Evolutionary conservation across 2,113 vertebrate genomes (phyloP).

Genomic region (Atractosteus spatula): DNA sequence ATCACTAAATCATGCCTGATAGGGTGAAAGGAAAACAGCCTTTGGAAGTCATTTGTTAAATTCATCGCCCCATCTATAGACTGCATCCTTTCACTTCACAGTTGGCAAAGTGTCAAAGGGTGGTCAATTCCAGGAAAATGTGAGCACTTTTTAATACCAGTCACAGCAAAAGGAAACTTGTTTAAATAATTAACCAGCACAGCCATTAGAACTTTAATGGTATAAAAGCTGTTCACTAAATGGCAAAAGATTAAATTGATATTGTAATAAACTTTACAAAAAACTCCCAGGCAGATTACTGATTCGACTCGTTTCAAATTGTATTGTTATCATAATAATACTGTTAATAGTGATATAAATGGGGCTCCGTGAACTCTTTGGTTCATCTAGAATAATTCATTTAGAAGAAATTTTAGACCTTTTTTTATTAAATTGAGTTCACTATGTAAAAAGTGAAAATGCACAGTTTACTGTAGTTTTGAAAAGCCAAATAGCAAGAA

Average conservation of each 20-base stretch:
- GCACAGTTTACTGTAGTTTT: too few relatives aligned
- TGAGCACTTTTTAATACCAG: not conserved
- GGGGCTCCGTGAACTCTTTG: too few relatives aligned
- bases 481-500: too few relatives aligned
- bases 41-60: not conserved
- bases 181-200: slow-evolving; percentile 20
- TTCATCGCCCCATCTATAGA: not conserved
- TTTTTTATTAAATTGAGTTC: too few relatives aligned
- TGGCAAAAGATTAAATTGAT: not conserved
- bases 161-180: not conserved
- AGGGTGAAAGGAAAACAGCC: not conserved
- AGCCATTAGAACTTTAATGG: not conserved
- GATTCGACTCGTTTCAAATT: too few relatives aligned
- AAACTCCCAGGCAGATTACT: not conserved
- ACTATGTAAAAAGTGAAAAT: too few relatives aligned
- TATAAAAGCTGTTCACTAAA: not conserved
- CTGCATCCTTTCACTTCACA: slow-evolving; percentile 10
- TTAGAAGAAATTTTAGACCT: too few relatives aligned
- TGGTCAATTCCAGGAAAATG: not conserved
- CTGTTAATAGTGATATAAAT: not conserved
- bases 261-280: not conserved
- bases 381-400: too few relatives aligned
- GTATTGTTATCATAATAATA: not conserved
- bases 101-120: not conserved
- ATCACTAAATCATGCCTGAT: slow-evolving; percentile 9